Evolutionary conservation across 1,140 invertebrate species (phyloP).

Genomic region (Metaphire vulgaris): DNA sequence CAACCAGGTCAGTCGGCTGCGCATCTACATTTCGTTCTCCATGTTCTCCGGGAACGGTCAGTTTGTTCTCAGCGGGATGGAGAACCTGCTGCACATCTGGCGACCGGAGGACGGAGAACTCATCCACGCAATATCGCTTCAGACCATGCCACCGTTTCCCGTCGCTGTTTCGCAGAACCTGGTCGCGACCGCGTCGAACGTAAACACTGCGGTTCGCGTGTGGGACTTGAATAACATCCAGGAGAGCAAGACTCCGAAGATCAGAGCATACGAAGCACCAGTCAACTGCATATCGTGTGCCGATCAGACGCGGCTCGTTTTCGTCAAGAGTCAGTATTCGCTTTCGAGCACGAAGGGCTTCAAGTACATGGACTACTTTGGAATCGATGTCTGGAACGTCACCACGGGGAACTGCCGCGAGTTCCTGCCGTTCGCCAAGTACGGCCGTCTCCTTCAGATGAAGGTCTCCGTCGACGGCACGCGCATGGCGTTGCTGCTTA

Average conservation of each 20-base stretch:
- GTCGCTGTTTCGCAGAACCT: constrained; percentile 12
- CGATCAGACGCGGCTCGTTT: constrained; percentile 14
- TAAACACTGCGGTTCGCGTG: constrained; percentile 29
- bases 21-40: neutral
- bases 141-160: constrained; percentile 20
- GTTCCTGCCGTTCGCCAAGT: constrained; percentile 24
- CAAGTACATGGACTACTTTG: constrained; percentile 27
- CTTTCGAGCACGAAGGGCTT: constrained; percentile 14
- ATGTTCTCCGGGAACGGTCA: constrained; percentile 13
- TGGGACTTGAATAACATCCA: constrained; percentile 28
- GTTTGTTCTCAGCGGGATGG: constrained; percentile 13
- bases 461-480: constrained; percentile 15
- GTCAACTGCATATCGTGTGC: constrained; percentile 24
- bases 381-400: constrained; percentile 28
- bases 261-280: constrained; percentile 23
- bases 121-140: constrained; percentile 19
- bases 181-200: constrained; percentile 21
- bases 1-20: neutral
- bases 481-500: constrained; percentile 23
- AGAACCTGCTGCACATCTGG: constrained; percentile 26
- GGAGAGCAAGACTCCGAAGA: neutral
- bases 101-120: constrained; percentile 14
- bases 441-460: constrained; percentile 26
- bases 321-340: constrained; percentile 24
- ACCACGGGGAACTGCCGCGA: constrained; percentile 8